These are phyloP conservation scores for Porites cylindrica DNA, from an alignment of 92 coral and sea anemone species.

Conservation along the genomic window DNA sequence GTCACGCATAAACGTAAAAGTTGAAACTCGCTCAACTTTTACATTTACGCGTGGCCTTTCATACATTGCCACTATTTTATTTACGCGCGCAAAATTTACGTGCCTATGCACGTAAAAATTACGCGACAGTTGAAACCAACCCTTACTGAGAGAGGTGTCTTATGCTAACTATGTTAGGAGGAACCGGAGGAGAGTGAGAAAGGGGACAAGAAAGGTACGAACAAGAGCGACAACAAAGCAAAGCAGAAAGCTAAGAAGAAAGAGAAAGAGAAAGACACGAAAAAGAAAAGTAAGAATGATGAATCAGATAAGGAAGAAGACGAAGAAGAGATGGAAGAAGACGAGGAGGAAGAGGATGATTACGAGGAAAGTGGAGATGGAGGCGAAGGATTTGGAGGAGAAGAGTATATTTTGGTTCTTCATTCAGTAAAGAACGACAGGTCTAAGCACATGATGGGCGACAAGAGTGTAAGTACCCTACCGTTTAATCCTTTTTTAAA, in stretches of 20 bases:
- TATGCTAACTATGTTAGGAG: constrained; percentile 10
- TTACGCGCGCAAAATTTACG: no score
- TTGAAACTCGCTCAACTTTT: no score
- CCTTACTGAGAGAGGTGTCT: no score
- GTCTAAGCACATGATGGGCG: constrained; percentile 76
- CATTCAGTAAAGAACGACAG: constrained; percentile 85
- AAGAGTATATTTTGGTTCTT: constrained; percentile 77
- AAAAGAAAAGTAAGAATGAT: constrained; percentile 37
- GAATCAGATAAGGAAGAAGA: constrained; percentile 43
- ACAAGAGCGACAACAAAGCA: constrained; percentile 32
- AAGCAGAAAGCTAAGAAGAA: constrained; percentile 35
- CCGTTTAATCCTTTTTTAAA: no score
- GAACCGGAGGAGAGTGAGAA: constrained; percentile 51
- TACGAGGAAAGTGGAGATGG: constrained; percentile 58
- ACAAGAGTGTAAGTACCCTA: constrained; percentile 58
- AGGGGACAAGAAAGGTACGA: constrained; percentile 23
- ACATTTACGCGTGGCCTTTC: no score
- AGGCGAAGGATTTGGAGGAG: constrained; percentile 53
- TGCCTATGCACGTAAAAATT: no score
- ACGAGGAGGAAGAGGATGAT: constrained; percentile 59
- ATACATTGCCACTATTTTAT: no score
- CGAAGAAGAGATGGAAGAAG: constrained; percentile 49
- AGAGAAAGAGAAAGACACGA: constrained; percentile 21
- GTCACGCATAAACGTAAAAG: no score
- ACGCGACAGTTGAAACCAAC: no score